Base-by-base conservation (phyloP, 2,797 vertebrate species). In the Semaprochilodus insignis region DNA sequence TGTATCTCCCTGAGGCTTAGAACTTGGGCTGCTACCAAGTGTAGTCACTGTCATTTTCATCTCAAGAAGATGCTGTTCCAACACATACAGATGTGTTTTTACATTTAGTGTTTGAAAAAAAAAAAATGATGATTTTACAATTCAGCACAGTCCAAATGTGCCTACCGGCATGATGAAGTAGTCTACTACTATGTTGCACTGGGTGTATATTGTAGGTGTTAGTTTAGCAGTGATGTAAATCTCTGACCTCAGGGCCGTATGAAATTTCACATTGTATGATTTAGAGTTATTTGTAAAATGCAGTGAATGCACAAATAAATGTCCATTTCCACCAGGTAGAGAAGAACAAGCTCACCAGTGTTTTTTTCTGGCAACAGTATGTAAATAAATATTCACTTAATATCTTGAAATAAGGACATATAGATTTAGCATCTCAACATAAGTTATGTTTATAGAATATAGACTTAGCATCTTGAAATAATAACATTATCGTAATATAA, bases 11-110 rank as follows among this genome's bases (percentile, higher is more conserved):
- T 17, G 87, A 88, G 89, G 93, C 94, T 88, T 86, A 90, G 91
- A 91, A 92, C 91, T 91, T 88, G 93, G 92, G 91, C 89, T 54
- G 85, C 88, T 90, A 93, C 78, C 93, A 93, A 93, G 92, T 93
- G 91, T 93, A 93, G 94, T 93, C 89, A 84, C 88, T 92, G 90
- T 89, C 91, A 80, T 71, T 83, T 75, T 87, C 66, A 89, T 93
- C 91, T 90, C 90, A 89, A 85, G 85, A 91, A 88, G 80, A 75
- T 89, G 87, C 81, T 81, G 84, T 88, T 88, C 85, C 72, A 79
- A 80, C 82, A 86, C 88, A 72, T 75, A 83, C 88, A 82, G 54
- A 80, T 83, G 83, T 83, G 60, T 88, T 66, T 69, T 54, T 52
- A 75, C 67, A 78, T 55, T 73, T 34, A 78, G 85, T 44, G 55